These are phyloP conservation scores for Xenentodon cancila DNA, from an alignment of 2,797 vertebrate genomes.

Conservation along the genomic window DNA sequence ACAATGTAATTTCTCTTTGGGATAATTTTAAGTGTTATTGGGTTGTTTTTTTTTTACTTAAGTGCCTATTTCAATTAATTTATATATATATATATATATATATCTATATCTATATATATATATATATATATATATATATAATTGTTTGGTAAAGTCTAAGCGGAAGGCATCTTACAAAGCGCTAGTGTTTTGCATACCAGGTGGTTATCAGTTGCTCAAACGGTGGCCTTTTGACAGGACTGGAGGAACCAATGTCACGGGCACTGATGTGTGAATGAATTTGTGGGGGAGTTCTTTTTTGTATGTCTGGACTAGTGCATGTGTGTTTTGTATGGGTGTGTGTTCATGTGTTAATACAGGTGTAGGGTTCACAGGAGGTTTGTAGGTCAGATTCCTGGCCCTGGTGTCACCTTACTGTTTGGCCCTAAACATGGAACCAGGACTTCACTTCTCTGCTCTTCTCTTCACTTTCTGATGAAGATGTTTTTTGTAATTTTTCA, in stretches of 20 bases:
- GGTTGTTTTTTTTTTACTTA: not conserved
- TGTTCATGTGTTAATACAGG: conserved; percentile 66
- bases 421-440: conserved; percentile 57
- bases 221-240: conserved; percentile 58
- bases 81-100: too few relatives aligned
- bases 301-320: conserved; percentile 34
- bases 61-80: too few relatives aligned
- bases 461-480: conserved; percentile 2
- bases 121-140: too few relatives aligned
- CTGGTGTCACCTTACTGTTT: conserved; percentile 65
- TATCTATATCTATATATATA: too few relatives aligned
- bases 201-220: conserved; percentile 57
- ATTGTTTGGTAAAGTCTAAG: conserved; percentile 72
- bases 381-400: conserved; percentile 67
- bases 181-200: conserved; percentile 55
- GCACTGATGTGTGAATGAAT: conserved; percentile 51
- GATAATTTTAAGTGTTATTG: too few relatives aligned
- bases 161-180: conserved; percentile 61
- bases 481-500: not conserved
- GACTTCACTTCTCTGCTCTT: conserved; percentile 17
- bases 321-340: conserved; percentile 41
- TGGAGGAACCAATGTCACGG: conserved; percentile 47
- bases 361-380: conserved; percentile 63
- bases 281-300: conserved; percentile 28
- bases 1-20: too few relatives aligned